These are phyloP conservation scores for Drosophila meridiana DNA, from an alignment of 2,888 invertebrate species.

Conservation along the genomic window DNA sequence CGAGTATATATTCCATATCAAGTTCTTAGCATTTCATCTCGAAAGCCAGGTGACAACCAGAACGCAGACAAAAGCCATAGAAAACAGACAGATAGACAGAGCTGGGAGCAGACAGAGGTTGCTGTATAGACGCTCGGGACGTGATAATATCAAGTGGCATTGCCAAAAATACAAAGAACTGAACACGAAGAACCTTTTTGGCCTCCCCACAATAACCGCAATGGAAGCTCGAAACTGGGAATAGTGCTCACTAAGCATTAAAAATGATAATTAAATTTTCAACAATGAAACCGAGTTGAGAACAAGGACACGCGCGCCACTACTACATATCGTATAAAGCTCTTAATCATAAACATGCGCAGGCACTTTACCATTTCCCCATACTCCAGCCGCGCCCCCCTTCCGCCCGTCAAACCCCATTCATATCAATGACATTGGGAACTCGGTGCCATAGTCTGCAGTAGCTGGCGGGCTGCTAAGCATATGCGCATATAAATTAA, in stretches of 20 bases:
- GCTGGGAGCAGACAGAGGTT: slow-evolving; percentile 9
- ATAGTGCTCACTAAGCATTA: slow-evolving; percentile 81
- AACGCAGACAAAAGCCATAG: slow-evolving; percentile 56
- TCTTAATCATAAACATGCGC: slow-evolving; percentile 82
- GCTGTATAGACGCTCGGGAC: slow-evolving; percentile 30
- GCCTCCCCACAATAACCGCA: slow-evolving; percentile 51
- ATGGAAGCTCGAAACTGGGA: slow-evolving; percentile 37
- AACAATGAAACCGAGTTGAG: slow-evolving; percentile 73
- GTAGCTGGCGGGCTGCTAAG: slow-evolving; percentile 60
- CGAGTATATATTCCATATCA: slow-evolving; percentile 52
- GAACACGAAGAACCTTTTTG: slow-evolving; percentile 17
- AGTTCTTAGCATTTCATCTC: slow-evolving; percentile 63
- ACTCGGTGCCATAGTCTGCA: slow-evolving; percentile 3
- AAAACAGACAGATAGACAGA: slow-evolving; percentile 23
- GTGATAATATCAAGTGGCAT: slow-evolving; percentile 77
- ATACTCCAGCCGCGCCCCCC: background rate
- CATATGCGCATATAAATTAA: slow-evolving; percentile 81
- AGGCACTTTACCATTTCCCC: slow-evolving; percentile 63
- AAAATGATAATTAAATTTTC: slow-evolving; percentile 80
- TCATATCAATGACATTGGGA: slow-evolving; percentile 38
- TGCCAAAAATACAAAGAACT: slow-evolving; percentile 57
- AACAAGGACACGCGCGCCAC: slow-evolving; percentile 50
- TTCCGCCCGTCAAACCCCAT: background rate
- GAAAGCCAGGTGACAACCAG: slow-evolving; percentile 66
- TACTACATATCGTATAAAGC: slow-evolving; percentile 54